Evolutionary conservation across 2,888 invertebrate genomes (phyloP), one percentile per base, ranked within the genome.

Genomic region (Ligdia adustata): DNA sequence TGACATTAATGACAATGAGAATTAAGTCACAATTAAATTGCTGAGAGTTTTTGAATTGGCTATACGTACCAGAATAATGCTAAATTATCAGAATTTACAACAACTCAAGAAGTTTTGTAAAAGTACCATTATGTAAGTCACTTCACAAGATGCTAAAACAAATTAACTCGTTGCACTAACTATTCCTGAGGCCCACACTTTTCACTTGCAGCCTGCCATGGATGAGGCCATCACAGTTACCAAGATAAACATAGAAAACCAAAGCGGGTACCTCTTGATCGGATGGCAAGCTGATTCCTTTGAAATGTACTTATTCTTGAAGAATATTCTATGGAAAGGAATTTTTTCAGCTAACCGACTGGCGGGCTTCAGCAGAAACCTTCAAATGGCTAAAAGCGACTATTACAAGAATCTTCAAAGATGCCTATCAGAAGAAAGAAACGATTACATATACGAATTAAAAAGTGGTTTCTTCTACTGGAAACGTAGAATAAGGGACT

Each of bases 391-490:
- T 27, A 71, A 79, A 60, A 51, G 48, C 9, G 56, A 63, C 15
- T 85, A 85, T 56, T 77, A 64, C 39, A 50, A 57, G 11, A 72
- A 52, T 28, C 48, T 77, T 7, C 79, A 67, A 49, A 60, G 54
- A 35, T 77, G 82, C 52, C 63, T 85, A 24, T 64, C 79, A 3
- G 64, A 76, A 40, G 62, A 69, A 24, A 70, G 55, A 52, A 61
- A 71, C 5, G 62, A 80, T 55, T 85, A 83, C 42, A 11, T 43
- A 1, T 85, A 82, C 28, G 82, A 85, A 66, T 48, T 85, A 18
- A 81, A 74, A 68, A 70, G 71, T 54, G 84, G 79, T 0, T 82
- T 85, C 58, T 84, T 85, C 54, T 85, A 82, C 47, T 85, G 85
- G 85, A 83, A 82, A 62, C 70, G 71, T 43, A 77, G 69, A 52